Percentiles rank a stretch among this genome's conserved stretches.
Conservation (phyloP, 2,888 invertebrate genomes). For the Orthosia gracilis region DNA sequence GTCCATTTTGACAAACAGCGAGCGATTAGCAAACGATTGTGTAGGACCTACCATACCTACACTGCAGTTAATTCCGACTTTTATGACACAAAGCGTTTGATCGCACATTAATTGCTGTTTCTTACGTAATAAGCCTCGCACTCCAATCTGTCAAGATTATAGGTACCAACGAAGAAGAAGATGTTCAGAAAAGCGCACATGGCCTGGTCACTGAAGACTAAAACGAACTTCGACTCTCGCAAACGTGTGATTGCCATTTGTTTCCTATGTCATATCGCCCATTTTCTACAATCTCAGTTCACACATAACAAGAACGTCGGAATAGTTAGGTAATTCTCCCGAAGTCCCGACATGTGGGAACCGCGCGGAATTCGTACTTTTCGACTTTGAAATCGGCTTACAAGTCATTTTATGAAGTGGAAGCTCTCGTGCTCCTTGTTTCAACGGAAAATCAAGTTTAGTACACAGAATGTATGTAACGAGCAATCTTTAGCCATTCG, state of each 20-base stretch:
- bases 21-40: too few relatives aligned
- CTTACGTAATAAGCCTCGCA: too few relatives aligned
- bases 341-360: slow-evolving; percentile 22
- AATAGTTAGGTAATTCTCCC: slow-evolving; percentile 40
- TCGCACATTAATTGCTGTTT: too few relatives aligned
- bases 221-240: background rate
- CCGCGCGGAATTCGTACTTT: slow-evolving; percentile 27
- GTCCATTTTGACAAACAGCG: too few relatives aligned
- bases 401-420: slow-evolving; percentile 37
- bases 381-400: slow-evolving; percentile 58
- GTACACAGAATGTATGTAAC: background rate
- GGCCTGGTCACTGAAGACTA: background rate
- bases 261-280: background rate
- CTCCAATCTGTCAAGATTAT: too few relatives aligned
- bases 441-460: slow-evolving; percentile 1
- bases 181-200: background rate
- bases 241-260: background rate
- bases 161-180: too few relatives aligned
- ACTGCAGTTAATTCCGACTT: too few relatives aligned
- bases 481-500: slow-evolving; percentile 5
- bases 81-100: too few relatives aligned
- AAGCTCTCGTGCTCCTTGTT: slow-evolving; percentile 23
- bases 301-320: slow-evolving; percentile 3
- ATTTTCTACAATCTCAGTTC: slow-evolving; percentile 11
- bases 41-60: too few relatives aligned